A percentile compares a stretch with the other conserved stretches of the same genome.
Evolutionary conservation across 2,888 invertebrate species (phyloP).

Genomic region (Leptopilina syphax): DNA sequence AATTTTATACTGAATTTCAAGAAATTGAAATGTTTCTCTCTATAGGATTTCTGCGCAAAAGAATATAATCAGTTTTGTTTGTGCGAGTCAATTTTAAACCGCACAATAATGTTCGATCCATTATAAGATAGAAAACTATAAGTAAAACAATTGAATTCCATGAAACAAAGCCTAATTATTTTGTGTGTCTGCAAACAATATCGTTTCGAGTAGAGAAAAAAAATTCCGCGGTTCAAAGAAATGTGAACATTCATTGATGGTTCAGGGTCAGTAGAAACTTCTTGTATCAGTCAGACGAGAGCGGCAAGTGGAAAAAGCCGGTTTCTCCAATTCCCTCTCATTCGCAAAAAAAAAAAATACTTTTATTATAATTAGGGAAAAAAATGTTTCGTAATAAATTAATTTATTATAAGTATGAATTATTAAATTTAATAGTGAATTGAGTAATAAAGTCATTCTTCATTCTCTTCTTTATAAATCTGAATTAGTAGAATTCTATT

Average conservation of each 20-base stretch:
- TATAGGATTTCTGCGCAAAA: not conserved
- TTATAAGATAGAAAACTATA: not conserved
- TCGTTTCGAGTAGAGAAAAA: not conserved
- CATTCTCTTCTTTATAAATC: no score
- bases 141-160: conserved; percentile 6
- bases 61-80: not conserved
- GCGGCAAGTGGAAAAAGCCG: conserved; percentile 20
- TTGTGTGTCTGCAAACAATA: conserved; percentile 1
- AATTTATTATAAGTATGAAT: no score
- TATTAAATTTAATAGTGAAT: no score
- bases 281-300: conserved; percentile 24
- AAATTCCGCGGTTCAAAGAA: not conserved
- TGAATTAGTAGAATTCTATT: no score
- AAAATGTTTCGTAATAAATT: no score
- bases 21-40: conserved; percentile 1
- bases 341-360: not conserved
- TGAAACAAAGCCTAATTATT: conserved; percentile 8
- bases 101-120: not conserved
- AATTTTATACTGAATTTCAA: not conserved
- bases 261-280: conserved; percentile 35
- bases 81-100: not conserved
- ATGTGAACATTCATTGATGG: not conserved
- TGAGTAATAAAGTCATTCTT: no score
- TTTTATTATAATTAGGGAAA: no score
- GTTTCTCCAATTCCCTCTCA: not conserved